Conservation (phyloP, 2,113 vertebrate species). For the Amia ocellicauda region DNA sequence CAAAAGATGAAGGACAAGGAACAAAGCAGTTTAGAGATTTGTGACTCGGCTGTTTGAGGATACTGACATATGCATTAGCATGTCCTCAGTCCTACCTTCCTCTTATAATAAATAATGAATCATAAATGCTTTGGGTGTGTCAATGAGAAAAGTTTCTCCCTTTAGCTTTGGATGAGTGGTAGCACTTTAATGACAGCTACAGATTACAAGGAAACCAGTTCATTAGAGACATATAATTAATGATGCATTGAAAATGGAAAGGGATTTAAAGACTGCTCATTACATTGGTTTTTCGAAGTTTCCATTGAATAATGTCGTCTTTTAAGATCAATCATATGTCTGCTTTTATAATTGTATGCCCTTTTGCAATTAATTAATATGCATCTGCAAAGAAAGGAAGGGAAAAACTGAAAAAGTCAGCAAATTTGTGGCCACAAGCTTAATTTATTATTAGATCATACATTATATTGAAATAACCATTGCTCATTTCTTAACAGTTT, state of each 20-base stretch:
- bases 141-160: background rate
- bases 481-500: constrained; percentile 12
- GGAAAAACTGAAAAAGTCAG: constrained; percentile 28
- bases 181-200: constrained; percentile 1
- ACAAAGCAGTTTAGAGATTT: too few species aligned
- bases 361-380: constrained; percentile 35
- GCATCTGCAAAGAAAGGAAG: constrained; percentile 22
- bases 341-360: constrained; percentile 12
- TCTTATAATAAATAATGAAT: too few species aligned
- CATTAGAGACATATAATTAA: constrained; percentile 5
- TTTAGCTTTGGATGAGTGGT: background rate
- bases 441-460: constrained; percentile 25
- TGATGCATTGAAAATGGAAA: background rate
- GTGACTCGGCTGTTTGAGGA: too few species aligned
- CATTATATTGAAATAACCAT: constrained; percentile 17
- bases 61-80: too few species aligned
- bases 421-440: constrained; percentile 22
- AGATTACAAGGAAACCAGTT: background rate
- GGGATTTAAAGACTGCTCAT: background rate
- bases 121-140: too few species aligned
- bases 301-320: constrained; percentile 23
- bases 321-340: constrained; percentile 21
- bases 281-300: constrained; percentile 11
- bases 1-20: too few species aligned
- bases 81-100: too few species aligned